Conservation (phyloP, 2,888 invertebrate genomes). For the Chrysolina haemoptera region DNA sequence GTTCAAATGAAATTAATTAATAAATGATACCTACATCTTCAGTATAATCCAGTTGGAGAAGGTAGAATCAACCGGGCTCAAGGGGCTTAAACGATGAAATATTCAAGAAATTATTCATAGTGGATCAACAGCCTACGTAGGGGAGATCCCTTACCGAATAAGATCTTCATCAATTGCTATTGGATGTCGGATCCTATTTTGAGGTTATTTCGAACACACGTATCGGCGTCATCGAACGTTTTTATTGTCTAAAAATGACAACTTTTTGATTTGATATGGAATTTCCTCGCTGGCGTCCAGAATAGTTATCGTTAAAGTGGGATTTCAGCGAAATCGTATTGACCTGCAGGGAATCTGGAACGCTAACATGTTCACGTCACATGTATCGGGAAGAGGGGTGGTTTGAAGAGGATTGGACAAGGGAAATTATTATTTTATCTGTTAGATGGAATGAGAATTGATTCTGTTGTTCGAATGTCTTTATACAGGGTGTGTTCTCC, state of each 20-base stretch:
- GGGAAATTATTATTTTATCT: constrained; percentile 6
- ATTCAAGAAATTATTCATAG: constrained; percentile 38
- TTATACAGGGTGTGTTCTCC: background rate
- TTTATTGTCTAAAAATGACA: constrained; percentile 36
- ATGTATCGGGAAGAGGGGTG: background rate
- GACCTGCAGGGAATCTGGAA: constrained; percentile 11
- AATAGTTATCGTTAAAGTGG: constrained; percentile 28
- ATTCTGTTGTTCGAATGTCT: background rate
- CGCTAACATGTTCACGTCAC: constrained; percentile 4
- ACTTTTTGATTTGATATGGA: constrained; percentile 27
- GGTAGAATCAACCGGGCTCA: constrained; percentile 29
- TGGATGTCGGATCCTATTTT: constrained; percentile 40
- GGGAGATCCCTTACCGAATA: constrained; percentile 36
- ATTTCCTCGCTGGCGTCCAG: constrained; percentile 4
- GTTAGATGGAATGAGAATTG: background rate
- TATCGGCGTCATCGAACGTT: constrained; percentile 31
- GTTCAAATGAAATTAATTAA: background rate
- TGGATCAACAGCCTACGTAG: constrained; percentile 27
- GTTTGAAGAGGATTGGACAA: background rate
- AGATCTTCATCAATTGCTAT: constrained; percentile 40
- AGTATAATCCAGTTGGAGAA: constrained; percentile 24
- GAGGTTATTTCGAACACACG: constrained; percentile 25
- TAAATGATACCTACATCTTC: constrained; percentile 24
- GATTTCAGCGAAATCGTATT: constrained; percentile 19
- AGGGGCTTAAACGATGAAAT: constrained; percentile 30